Conservation (phyloP, 2,888 invertebrate species). For the Aphidoletes aphidimyza region DNA sequence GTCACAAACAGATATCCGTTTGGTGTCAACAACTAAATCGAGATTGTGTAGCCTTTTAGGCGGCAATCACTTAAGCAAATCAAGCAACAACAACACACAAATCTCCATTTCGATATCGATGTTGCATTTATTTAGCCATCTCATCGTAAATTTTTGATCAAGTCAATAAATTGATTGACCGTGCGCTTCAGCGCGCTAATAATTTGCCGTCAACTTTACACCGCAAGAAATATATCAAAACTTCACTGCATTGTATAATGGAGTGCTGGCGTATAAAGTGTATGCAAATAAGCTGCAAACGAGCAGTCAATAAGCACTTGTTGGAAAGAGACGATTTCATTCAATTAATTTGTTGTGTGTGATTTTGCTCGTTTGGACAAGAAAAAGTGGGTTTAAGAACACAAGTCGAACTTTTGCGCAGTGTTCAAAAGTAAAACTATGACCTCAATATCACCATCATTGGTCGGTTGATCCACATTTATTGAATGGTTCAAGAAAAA, state of each 20-base stretch:
- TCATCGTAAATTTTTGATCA: slow-evolving; percentile 8
- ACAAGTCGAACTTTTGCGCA: no score
- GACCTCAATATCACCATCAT: no score
- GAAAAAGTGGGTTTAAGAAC: no score
- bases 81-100: neutral
- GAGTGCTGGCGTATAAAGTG: neutral
- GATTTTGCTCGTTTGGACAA: no score
- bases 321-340: neutral
- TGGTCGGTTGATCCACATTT: no score
- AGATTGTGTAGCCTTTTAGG: no score
- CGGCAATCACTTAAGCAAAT: neutral
- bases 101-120: neutral
- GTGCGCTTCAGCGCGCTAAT: neutral
- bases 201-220: neutral
- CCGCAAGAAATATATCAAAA: neutral
- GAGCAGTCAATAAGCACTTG: no score
- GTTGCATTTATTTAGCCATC: neutral
- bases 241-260: no score
- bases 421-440: no score
- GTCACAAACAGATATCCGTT: neutral
- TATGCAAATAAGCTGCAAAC: neutral
- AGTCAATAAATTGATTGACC: slow-evolving; percentile 21
- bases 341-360: neutral
- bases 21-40: neutral
- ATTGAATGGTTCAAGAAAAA: no score